Percentiles rank a stretch among this genome's conserved stretches.
Evolutionary conservation across 2,797 vertebrate species (phyloP).

Genomic region (Brachyalestes nurse): DNA sequence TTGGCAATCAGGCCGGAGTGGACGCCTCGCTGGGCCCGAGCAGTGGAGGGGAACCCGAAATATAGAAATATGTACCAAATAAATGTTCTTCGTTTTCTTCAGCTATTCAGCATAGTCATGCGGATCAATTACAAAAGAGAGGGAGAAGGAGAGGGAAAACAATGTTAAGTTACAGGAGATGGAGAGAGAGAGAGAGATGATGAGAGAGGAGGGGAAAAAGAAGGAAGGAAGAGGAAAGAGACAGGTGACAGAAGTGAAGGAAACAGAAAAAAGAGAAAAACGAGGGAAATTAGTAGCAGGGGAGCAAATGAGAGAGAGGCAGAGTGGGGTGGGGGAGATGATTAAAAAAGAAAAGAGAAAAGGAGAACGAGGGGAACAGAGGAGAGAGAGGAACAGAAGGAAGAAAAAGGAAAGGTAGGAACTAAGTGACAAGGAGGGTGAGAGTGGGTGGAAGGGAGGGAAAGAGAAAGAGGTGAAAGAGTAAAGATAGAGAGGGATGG

Average conservation of each 20-base stretch:
- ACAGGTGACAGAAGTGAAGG: not conserved
- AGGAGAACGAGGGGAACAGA: not conserved
- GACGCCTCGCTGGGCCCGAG: conserved; percentile 11
- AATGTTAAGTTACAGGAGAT: too few species aligned
- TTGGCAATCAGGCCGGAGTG: not conserved
- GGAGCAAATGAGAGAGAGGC: not conserved
- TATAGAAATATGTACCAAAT: conserved; percentile 14
- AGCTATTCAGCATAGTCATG: too few species aligned
- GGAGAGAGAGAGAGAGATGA: not conserved
- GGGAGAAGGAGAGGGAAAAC: not conserved
- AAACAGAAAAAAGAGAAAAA: not conserved
- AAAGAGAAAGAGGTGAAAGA: not conserved
- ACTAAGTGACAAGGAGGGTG: not conserved
- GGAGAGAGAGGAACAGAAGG: too few species aligned
- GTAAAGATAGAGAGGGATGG: not conserved
- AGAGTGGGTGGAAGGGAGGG: not conserved
- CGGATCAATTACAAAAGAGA: not conserved
- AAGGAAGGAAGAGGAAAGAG: not conserved
- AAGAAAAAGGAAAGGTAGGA: too few species aligned
- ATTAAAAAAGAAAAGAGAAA: not conserved
- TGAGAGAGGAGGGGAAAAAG: not conserved
- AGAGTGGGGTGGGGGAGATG: too few species aligned
- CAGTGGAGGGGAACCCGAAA: conserved; percentile 9
- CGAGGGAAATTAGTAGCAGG: not conserved
- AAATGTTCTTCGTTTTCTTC: conserved; percentile 10